Percentiles rank a stretch among this genome's conserved stretches.
Conservation (phyloP, 2,797 vertebrate species). For the Martes flavigula region DNA sequence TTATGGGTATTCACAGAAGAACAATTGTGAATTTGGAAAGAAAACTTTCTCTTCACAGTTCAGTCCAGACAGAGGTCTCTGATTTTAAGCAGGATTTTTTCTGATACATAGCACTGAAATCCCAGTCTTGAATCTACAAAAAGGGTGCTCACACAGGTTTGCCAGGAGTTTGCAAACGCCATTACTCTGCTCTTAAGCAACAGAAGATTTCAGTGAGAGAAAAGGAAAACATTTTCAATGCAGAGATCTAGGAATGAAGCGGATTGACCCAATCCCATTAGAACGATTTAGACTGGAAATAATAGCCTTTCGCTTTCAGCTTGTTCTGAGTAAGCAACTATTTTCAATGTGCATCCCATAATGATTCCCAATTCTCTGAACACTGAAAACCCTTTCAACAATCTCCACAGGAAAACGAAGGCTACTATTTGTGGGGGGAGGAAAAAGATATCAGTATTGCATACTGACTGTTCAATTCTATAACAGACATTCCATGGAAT, state of each 20-base stretch:
- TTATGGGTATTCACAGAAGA: not conserved
- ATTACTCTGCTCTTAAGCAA: conserved; percentile 11
- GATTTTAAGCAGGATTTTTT: not conserved
- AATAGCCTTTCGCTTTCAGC: conserved; percentile 44
- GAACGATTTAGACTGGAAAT: conserved; percentile 42
- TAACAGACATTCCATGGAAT: not conserved
- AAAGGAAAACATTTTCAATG: conserved; percentile 42
- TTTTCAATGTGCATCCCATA: conserved; percentile 44
- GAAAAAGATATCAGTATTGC: not conserved
- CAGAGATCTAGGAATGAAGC: conserved; percentile 39
- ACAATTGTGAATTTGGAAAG: not conserved
- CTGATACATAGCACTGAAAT: not conserved
- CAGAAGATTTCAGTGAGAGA: conserved; percentile 9
- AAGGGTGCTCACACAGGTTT: not conserved
- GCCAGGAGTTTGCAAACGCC: not conserved
- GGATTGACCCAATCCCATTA: conserved; percentile 51
- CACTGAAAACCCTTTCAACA: conserved; percentile 46
- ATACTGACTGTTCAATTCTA: not conserved
- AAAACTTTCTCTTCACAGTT: not conserved
- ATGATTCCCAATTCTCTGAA: conserved; percentile 58
- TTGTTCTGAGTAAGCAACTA: conserved; percentile 50
- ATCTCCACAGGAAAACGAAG: conserved; percentile 22
- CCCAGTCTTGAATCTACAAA: conserved; percentile 15
- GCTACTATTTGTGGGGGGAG: not conserved
- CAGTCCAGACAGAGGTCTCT: not conserved